Base-by-base conservation (phyloP, 2,113 vertebrate genomes). In the Sapayoa aenigma region DNA sequence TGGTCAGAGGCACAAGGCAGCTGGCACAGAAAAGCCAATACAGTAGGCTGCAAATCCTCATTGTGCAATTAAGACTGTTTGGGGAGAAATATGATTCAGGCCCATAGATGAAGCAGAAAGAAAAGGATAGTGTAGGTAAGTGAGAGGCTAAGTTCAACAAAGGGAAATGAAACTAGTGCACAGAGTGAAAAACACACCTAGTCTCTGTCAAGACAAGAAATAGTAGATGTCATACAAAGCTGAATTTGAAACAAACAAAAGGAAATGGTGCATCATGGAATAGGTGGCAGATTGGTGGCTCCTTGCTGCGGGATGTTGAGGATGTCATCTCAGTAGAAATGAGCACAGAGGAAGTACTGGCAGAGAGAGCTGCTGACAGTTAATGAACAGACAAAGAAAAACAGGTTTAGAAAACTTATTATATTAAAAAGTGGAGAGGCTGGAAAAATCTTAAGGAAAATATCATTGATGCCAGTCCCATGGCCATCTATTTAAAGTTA, bases 391-490 rank as follows among this genome's bases (percentile, higher is more conserved):
- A 15, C 2, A 47, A 39, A 58, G 7, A 1, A 60, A 82, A 88
- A 75, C 4, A 78, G 3, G 3, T 6, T 35, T 11, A 44, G 71
- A 53, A 50, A 71, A 41, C 1, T 42, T 1, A 39, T 30, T 66
- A 2, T 22, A 42, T 9, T 82, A 21, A 78, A 56, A 89, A 73
- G 33, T 2, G 7, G 4, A 27, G 18, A 63, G 4, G 30, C 19
- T 84, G 33, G 33, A 65, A 86, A 56, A 80, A 35, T 55, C 17
- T 47, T 60, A 14, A 2, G 5, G 19, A 62, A 81, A 66, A 52
- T 21, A 49, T 1, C 1, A 16, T 4, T 58, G 20, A 67, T 55
- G 9, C 2, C 2, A 3, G 12, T 37, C 2, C 1, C 41, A 33
- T 21, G 22, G 11, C 2, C 20, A 71, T 28, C 30, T 11, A 28